Conservation (phyloP, 1,140 invertebrate genomes). For the Cyphomyrmex costatus region DNA sequence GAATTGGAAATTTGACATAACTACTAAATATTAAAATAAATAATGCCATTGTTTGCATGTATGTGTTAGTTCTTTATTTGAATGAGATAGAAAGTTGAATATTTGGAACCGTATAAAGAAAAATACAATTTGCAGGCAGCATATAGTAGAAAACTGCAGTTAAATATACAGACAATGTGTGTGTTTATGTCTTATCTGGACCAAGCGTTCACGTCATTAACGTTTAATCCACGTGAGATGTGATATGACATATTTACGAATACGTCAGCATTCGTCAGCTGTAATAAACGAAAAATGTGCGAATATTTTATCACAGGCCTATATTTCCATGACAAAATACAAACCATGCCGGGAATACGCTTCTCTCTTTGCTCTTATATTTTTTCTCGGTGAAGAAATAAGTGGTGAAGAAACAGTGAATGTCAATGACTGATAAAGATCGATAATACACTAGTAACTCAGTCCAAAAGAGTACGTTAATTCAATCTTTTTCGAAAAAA, state of each 20-base stretch:
- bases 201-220: constrained; percentile 33
- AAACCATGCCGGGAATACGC: not conserved
- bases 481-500: not conserved
- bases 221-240: constrained; percentile 49
- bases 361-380: not conserved
- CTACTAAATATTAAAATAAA: not conserved
- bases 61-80: not conserved
- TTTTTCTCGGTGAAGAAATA: not conserved
- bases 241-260: constrained; percentile 65
- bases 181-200: constrained; percentile 61
- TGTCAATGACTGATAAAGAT: constrained; percentile 4
- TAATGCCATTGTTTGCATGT: no score
- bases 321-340: not conserved
- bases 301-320: constrained; percentile 1
- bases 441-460: not conserved
- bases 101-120: not conserved
- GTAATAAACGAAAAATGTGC: constrained; percentile 19
- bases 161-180: constrained; percentile 12
- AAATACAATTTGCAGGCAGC: not conserved
- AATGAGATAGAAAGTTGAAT: not conserved
- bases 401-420: not conserved
- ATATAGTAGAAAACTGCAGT: constrained; percentile 12
- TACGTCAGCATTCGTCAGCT: not conserved
- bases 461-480: not conserved
- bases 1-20: not conserved